These are phyloP conservation scores for Colletes latitarsis DNA, from an alignment of 1,140 invertebrate genomes.

Conservation along the genomic window DNA sequence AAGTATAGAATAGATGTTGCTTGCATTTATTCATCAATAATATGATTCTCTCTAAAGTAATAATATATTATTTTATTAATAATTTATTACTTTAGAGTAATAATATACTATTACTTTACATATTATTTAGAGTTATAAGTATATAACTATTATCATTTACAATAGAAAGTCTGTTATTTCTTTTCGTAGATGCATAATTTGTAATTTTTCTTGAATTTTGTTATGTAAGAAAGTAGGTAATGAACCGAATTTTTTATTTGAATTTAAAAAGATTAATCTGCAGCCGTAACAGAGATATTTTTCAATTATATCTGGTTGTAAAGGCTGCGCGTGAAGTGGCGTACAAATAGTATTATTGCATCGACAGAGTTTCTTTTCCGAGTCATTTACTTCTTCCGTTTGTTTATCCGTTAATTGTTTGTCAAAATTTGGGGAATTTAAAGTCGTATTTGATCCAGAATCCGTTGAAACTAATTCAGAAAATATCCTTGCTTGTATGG, in stretches of 20 bases:
- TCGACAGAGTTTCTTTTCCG: neutral
- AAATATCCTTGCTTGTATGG: conserved; percentile 79
- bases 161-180: conserved; percentile 72
- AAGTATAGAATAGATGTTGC: no score
- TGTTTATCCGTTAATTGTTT: no score
- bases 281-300: conserved; percentile 76
- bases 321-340: neutral
- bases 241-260: conserved; percentile 38
- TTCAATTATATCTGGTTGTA: conserved; percentile 39
- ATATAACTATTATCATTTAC: no score
- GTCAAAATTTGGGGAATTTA: neutral
- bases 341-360: conserved; percentile 20
- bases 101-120: no score
- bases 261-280: conserved; percentile 69
- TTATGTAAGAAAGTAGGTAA: conserved; percentile 63
- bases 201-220: conserved; percentile 45
- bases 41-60: neutral
- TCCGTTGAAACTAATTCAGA: conserved; percentile 76
- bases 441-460: neutral
- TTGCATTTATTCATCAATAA: conserved; percentile 80
- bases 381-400: neutral
- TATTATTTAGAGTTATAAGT: no score
- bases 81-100: no score
- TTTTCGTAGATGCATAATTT: conserved; percentile 65
- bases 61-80: neutral